phyloP scores from a whole-genome alignment of 2,888 invertebrate genomes.

The Ceriagrion tenellum region DNA sequence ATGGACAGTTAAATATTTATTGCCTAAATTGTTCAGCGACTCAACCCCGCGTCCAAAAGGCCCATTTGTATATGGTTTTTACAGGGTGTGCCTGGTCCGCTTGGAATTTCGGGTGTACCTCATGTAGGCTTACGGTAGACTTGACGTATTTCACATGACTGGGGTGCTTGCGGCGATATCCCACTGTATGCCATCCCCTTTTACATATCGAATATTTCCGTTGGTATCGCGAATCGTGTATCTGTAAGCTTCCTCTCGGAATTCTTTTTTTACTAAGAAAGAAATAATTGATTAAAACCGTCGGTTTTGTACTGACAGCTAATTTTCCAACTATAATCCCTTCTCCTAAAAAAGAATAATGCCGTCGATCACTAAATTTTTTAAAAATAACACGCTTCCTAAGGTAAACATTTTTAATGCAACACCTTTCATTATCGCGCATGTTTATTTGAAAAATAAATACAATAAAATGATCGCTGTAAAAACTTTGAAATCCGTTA shows the following conservation, averaged over 20 bases:
- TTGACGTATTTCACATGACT: neutral
- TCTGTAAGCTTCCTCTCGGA: neutral
- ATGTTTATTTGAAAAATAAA: slow-evolving; percentile 37
- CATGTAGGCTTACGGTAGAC: neutral
- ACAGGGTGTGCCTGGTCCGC: neutral
- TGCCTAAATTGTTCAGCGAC: neutral
- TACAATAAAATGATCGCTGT: neutral
- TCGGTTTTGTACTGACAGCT: neutral
- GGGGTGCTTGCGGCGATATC: neutral
- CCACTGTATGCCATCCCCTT: neutral
- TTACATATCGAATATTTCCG: slow-evolving; percentile 5
- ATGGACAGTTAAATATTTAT: neutral
- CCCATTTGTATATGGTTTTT: neutral
- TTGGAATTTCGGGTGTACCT: neutral
- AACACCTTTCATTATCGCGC: neutral
- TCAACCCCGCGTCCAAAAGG: neutral
- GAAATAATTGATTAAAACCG: neutral
- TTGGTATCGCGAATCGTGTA: neutral
- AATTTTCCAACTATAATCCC: neutral
- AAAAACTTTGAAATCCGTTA: neutral
- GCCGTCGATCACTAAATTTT: slow-evolving; percentile 13
- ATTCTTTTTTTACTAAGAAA: neutral
- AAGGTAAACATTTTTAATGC: neutral
- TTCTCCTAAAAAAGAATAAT: neutral
- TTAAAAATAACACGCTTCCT: neutral